These are phyloP conservation scores for Anomalospiza imberbis DNA, from an alignment of 2,797 vertebrate genomes.

Conservation along the genomic window DNA sequence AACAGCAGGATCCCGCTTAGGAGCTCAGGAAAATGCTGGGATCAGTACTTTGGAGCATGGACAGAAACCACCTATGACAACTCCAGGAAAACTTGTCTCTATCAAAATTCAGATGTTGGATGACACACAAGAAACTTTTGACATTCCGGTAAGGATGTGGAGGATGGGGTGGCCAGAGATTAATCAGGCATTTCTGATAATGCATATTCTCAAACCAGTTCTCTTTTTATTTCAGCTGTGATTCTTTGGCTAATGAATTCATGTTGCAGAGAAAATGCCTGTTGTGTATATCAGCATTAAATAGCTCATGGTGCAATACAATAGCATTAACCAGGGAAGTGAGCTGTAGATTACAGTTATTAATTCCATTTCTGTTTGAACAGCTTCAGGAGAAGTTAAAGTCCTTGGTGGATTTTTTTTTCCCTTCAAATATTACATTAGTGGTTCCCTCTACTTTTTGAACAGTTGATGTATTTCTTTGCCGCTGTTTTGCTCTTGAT, in stretches of 20 bases:
- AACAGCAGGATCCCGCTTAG: slow-evolving; percentile 87
- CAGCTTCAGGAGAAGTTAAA: neutral
- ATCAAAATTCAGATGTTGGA: slow-evolving; percentile 95
- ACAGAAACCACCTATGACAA: slow-evolving; percentile 84
- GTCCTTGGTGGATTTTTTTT: neutral
- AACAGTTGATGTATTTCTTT: neutral
- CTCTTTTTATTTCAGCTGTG: neutral
- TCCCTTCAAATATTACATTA: neutral
- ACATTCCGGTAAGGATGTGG: slow-evolving; percentile 86
- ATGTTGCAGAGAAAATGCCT: neutral
- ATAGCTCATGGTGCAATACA: neutral
- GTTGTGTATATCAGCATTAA: neutral
- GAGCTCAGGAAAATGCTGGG: slow-evolving; percentile 90
- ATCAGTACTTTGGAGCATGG: slow-evolving; percentile 96
- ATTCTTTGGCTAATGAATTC: neutral
- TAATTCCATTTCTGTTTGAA: neutral
- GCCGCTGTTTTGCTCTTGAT: neutral
- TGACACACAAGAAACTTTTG: slow-evolving; percentile 92
- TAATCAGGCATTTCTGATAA: neutral
- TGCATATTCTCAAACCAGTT: neutral
- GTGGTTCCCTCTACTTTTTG: neutral
- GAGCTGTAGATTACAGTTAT: neutral
- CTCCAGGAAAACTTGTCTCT: slow-evolving; percentile 87
- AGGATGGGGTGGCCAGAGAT: neutral
- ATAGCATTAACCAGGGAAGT: neutral